phyloP scores from a whole-genome alignment of 2,888 invertebrate species.

The Rhimphoctona megacephalus region DNA sequence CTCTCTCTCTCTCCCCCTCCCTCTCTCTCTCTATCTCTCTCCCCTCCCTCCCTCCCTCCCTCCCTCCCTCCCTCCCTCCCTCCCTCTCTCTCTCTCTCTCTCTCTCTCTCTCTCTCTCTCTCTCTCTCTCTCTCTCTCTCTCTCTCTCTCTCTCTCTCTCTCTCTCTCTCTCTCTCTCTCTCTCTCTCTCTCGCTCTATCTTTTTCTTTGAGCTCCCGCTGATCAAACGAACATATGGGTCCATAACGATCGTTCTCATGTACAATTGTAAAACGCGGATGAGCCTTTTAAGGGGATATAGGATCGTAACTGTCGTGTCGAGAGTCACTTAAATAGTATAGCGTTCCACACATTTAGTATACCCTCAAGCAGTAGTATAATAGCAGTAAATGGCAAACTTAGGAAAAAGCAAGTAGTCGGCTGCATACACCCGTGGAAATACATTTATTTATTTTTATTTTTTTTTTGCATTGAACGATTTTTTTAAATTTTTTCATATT shows the following conservation, averaged over 20 bases:
- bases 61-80: conserved; percentile 5
- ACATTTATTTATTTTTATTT: background rate
- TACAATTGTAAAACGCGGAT: conserved; percentile 59
- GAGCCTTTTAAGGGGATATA: conserved; percentile 64
- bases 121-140: background rate
- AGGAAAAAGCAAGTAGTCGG: background rate
- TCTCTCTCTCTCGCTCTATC: background rate
- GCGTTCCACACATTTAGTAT: conserved; percentile 42
- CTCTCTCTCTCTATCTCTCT: background rate
- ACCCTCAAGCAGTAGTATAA: conserved; percentile 2
- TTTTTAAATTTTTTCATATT: background rate
- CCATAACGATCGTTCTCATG: conserved; percentile 35
- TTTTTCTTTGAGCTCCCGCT: conserved; percentile 30
- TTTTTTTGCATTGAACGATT: background rate
- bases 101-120: background rate
- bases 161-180: conserved; percentile 10
- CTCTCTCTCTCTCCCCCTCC: background rate
- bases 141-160: background rate
- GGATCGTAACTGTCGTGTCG: conserved; percentile 63
- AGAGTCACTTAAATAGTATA: conserved; percentile 53
- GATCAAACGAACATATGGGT: conserved; percentile 27
- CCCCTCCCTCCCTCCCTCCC: too few relatives aligned
- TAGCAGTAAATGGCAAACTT: conserved; percentile 26
- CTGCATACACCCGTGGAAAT: background rate
- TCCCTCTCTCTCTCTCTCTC: background rate